phyloP scores from a whole-genome alignment of 2,797 vertebrate species.

The Acestrorhynchus altus region DNA sequence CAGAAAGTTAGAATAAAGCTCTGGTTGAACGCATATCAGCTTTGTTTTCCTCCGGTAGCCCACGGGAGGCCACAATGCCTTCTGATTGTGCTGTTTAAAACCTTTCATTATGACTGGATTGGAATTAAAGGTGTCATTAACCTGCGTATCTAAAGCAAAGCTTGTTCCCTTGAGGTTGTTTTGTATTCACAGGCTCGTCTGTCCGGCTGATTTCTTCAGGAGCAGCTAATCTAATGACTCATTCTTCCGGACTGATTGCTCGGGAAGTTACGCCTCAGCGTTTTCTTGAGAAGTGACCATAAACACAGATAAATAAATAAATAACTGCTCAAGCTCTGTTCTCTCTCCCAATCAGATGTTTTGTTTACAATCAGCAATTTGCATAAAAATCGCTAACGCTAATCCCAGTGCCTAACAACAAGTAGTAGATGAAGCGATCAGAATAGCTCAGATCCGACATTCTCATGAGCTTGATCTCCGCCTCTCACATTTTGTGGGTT shows the following conservation, averaged over 20 bases:
- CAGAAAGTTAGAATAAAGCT: too few species aligned
- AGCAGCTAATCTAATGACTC: slow-evolving; percentile 55
- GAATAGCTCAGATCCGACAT: too few species aligned
- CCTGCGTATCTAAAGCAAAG: background rate
- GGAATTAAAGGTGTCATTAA: slow-evolving; percentile 24
- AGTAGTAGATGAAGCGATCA: too few species aligned
- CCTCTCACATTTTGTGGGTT: too few species aligned
- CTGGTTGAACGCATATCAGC: background rate
- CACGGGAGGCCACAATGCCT: background rate
- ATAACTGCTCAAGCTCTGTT: background rate
- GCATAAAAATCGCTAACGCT: too few species aligned
- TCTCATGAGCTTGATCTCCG: too few species aligned
- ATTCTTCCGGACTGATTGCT: slow-evolving; percentile 47
- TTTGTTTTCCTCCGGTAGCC: background rate
- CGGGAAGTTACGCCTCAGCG: background rate
- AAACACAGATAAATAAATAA: background rate
- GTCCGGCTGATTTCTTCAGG: slow-evolving; percentile 50
- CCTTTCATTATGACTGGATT: background rate
- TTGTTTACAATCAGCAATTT: too few species aligned
- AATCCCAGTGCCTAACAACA: too few species aligned
- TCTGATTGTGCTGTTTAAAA: background rate
- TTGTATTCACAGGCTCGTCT: slow-evolving; percentile 51
- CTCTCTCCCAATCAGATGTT: too few species aligned
- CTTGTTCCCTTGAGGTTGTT: background rate
- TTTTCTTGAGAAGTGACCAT: slow-evolving; percentile 28